Percentiles rank a stretch among this genome's conserved stretches.
Evolutionary conservation across 2,888 invertebrate species (phyloP).

Genomic region (Sarcophaga rosellei): DNA sequence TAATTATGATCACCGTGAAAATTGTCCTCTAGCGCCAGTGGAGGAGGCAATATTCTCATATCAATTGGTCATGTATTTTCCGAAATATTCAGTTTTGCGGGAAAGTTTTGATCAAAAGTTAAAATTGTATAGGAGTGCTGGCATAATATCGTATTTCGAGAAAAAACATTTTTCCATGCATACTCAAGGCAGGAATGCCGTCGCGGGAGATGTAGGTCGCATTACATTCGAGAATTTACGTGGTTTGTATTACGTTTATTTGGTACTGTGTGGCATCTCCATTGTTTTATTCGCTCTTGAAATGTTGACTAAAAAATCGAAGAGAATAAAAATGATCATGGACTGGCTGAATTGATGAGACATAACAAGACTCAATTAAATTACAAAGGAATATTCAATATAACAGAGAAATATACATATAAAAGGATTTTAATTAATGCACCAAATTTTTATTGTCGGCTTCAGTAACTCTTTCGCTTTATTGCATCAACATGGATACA

Average conservation of each 20-base stretch:
- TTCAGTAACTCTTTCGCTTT: too few species aligned
- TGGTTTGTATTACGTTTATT: conserved; percentile 63
- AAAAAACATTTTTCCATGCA: conserved; percentile 13
- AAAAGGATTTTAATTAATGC: neutral
- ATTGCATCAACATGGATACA: too few species aligned
- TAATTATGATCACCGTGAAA: conserved; percentile 68
- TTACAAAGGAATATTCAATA: neutral
- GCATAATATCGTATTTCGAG: conserved; percentile 69
- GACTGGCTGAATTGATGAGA: conserved; percentile 29
- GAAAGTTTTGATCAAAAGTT: conserved; percentile 72
- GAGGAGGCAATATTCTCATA: conserved; percentile 72
- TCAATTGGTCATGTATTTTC: conserved; percentile 74
- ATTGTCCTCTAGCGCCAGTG: conserved; percentile 71
- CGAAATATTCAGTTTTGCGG: conserved; percentile 72
- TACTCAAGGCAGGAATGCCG: conserved; percentile 29
- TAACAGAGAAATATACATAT: neutral
- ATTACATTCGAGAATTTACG: conserved; percentile 54
- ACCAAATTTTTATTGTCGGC: too few species aligned
- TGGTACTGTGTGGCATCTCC: conserved; percentile 35
- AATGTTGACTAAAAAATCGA: conserved; percentile 42
- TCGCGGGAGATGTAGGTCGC: neutral
- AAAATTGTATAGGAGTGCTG: conserved; percentile 71
- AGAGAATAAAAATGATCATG: conserved; percentile 15
- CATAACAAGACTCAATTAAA: neutral
- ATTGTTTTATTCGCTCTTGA: conserved; percentile 65